Conservation (phyloP, 2,888 invertebrate species). For the Orgyia antiqua region DNA sequence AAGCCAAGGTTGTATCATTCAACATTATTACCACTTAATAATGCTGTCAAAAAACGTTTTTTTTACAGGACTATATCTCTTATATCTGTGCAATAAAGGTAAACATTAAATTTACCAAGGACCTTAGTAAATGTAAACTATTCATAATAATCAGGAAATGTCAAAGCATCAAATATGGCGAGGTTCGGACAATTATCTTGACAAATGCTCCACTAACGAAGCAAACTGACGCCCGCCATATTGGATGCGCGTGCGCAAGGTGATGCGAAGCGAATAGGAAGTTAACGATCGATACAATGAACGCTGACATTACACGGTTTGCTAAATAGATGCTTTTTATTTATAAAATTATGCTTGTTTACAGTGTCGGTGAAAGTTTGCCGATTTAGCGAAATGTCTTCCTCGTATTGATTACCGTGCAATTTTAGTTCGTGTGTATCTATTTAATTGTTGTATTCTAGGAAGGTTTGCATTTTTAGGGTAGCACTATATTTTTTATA, state of each 20-base stretch:
- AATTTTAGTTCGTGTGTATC: constrained; percentile 1
- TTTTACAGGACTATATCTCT: constrained; percentile 16
- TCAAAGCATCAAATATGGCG: constrained; percentile 53
- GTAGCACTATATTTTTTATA: constrained; percentile 4
- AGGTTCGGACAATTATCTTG: constrained; percentile 63
- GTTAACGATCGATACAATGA: constrained; percentile 56
- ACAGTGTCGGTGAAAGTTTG: constrained; percentile 41
- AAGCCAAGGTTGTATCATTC: constrained; percentile 48
- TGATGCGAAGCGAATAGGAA: constrained; percentile 52
- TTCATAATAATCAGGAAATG: constrained; percentile 58
- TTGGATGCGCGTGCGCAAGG: constrained; percentile 46
- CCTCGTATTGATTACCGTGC: constrained; percentile 17
- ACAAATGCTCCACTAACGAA: constrained; percentile 70
- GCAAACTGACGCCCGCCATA: constrained; percentile 43
- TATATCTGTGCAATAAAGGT: constrained; percentile 18
- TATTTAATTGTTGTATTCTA: constrained; percentile 10
- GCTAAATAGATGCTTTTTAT: constrained; percentile 52
- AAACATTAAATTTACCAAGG: constrained; percentile 11
- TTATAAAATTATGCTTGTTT: constrained; percentile 20
- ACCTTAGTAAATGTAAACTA: constrained; percentile 22
- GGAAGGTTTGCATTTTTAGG: constrained; percentile 13
- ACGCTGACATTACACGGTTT: constrained; percentile 31
- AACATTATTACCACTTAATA: constrained; percentile 12
- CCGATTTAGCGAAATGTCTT: constrained; percentile 32
- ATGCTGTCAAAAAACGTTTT: constrained; percentile 18